Base-by-base conservation (phyloP, 2,888 invertebrate genomes). In the Trilocha varians region DNA sequence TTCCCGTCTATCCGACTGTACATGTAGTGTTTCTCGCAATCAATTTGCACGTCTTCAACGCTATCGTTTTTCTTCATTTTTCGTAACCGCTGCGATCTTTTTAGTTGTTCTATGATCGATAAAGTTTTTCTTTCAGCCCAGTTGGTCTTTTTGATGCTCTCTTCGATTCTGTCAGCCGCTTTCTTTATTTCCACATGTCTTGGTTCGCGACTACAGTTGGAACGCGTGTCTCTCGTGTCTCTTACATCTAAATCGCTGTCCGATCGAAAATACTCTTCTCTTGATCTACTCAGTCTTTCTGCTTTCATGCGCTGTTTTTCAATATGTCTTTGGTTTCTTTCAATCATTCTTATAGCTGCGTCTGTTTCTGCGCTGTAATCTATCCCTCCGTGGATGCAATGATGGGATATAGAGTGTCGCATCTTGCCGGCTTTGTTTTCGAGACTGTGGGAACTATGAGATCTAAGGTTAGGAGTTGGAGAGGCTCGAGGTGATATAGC, bases 291-390 rank as follows among this genome's bases (percentile, higher is more conserved):
- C 59, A 84, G 52, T 49, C 77, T 63, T 43, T 87, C 87, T 16
- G 70, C 69, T 44, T 74, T 75, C 38, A 87, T 69, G 34, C 88
- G 84, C 55, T 88, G 87, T 55, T 87, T 88, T 59, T 89, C 89
- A 50, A 89, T 78, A 59, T 69, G 89, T 71, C 70, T 84, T 77
- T 70, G 89, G 87, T 86, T 89, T 72, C 78, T 87, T 57, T 89
- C 89, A 57, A 89, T 87, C 78, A 79, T 87, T 64, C 80, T 85
- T 48, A 79, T 84, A 47, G 70, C 86, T 42, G 88, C 88, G 53
- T 88, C 88, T 13, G 88, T 88, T 62, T 89, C 89, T 2, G 88
- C 87, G 62, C 72, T 83, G 68, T 89, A 89, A 67, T 89, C 89
- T 45, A 73, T 68, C 35, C 62, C 68, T 42, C 62, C 75, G 59